phyloP scores from a whole-genome alignment of 2,797 vertebrate species.

The Phrynocephalus vlangalii region DNA sequence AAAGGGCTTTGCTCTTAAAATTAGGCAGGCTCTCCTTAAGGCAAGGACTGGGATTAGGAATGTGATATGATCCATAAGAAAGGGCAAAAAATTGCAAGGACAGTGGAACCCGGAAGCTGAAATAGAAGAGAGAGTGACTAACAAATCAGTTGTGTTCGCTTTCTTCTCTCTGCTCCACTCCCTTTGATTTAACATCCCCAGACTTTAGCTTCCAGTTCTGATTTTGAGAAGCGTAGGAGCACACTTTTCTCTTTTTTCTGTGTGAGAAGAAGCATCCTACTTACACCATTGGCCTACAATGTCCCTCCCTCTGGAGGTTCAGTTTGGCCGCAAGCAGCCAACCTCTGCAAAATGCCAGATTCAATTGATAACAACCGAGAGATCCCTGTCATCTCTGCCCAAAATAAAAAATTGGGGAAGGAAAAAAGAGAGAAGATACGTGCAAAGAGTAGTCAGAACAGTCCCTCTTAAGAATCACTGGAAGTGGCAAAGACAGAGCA shows the following conservation, averaged over 20 bases:
- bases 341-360: neutral
- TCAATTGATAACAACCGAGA: neutral
- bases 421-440: neutral
- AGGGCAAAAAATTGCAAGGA: neutral
- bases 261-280: neutral
- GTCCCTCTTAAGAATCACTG: neutral
- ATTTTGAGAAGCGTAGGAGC: fast-evolving
- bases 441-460: neutral
- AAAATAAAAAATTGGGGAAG: neutral
- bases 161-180: neutral
- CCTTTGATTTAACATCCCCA: too few species aligned
- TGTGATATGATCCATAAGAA: neutral
- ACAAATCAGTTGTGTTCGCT: neutral
- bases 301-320: neutral
- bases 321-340: neutral
- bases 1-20: neutral
- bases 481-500: neutral
- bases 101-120: neutral
- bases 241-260: neutral
- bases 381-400: neutral
- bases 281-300: neutral
- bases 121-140: neutral
- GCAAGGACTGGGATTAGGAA: neutral
- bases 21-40: neutral
- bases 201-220: too few species aligned